phyloP scores from a whole-genome alignment of 2,113 vertebrate genomes.

The Anarhynchus alexandrinus region DNA sequence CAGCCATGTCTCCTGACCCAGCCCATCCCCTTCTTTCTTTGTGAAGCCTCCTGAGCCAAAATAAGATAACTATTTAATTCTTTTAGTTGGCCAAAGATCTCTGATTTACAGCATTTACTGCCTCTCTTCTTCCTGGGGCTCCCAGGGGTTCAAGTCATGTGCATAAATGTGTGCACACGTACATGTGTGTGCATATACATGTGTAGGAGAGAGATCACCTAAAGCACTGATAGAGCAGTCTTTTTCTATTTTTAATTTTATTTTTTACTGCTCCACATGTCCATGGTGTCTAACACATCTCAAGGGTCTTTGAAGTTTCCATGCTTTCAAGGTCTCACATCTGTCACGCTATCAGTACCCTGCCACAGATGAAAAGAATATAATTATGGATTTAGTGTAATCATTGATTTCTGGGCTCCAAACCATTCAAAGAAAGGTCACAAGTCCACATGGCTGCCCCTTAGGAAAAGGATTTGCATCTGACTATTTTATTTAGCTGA shows the following conservation, averaged over 20 bases:
- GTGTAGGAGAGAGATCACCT: neutral
- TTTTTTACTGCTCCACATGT: conserved; percentile 28
- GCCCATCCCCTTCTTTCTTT: neutral
- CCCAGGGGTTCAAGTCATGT: neutral
- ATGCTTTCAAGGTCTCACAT: conserved; percentile 56
- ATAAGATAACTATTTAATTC: neutral
- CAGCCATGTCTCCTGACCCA: neutral
- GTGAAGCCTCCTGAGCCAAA: neutral
- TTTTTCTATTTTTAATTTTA: neutral
- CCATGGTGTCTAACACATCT: conserved; percentile 24
- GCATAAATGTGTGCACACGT: rapidly evolving
- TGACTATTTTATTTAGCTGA: conserved; percentile 6
- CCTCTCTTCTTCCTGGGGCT: neutral
- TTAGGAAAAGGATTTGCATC: conserved; percentile 60
- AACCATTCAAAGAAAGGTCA: conserved; percentile 64
- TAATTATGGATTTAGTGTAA: conserved; percentile 68
- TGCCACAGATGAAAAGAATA: conserved; percentile 58
- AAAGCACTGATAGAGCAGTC: neutral
- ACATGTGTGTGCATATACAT: neutral
- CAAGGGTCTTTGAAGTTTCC: conserved; percentile 46
- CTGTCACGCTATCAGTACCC: conserved; percentile 30
- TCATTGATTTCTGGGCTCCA: conserved; percentile 63
- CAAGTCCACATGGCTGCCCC: conserved; percentile 31
- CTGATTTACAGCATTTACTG: neutral
- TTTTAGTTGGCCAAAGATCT: neutral